Evolutionary conservation across 2,113 vertebrate species (phyloP).

Genomic region (Notiomystis cincta): DNA sequence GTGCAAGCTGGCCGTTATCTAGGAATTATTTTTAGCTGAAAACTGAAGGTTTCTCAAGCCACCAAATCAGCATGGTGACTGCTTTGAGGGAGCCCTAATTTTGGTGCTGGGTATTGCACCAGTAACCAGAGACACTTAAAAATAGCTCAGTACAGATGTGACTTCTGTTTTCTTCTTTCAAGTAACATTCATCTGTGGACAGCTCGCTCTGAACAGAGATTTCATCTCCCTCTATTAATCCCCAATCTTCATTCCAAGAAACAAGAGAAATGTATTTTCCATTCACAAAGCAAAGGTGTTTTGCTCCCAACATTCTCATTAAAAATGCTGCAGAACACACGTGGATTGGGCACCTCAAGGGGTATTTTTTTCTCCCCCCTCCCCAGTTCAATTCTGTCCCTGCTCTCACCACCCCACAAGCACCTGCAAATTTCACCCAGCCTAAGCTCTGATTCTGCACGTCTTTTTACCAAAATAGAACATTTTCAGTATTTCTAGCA

Average conservation of each 20-base stretch:
- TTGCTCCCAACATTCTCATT: not conserved
- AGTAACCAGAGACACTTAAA: constrained; percentile 40
- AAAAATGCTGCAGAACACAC: not conserved
- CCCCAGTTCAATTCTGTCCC: not conserved
- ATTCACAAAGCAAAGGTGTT: not conserved
- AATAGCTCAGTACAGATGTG: constrained; percentile 48
- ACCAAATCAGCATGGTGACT: not conserved
- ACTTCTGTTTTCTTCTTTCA: constrained; percentile 29
- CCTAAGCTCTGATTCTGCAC: not conserved
- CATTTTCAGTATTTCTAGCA: not conserved
- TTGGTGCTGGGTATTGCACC: not conserved
- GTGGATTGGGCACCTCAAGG: not conserved
- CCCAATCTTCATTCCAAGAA: not conserved
- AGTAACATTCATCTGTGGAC: not conserved
- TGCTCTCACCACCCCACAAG: not conserved
- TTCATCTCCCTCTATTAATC: not conserved
- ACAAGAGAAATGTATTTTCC: not conserved
- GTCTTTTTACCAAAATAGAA: not conserved
- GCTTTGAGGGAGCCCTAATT: constrained; percentile 43
- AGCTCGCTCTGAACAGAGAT: not conserved
- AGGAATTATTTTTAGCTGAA: constrained; percentile 65
- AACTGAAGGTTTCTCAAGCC: constrained; percentile 48
- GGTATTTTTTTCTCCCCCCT: fast-evolving
- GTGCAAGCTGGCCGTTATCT: constrained; percentile 14
- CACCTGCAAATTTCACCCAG: constrained; percentile 18